Percentiles rank a stretch among this genome's conserved stretches.
Evolutionary conservation across 2,113 vertebrate genomes (phyloP).

Genomic region (Morone saxatilis): DNA sequence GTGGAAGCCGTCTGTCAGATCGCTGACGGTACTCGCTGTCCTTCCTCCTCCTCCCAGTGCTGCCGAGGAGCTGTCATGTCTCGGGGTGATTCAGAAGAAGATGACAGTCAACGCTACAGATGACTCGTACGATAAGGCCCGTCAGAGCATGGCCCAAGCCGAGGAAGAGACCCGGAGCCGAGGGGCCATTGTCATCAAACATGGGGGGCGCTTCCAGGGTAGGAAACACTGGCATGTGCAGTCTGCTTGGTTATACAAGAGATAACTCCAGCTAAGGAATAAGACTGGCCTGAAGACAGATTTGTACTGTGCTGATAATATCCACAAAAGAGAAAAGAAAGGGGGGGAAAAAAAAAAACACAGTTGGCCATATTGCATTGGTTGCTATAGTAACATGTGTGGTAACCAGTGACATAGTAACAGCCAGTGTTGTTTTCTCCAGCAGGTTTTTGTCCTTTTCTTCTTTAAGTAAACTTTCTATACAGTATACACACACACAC

Average conservation of each 20-base stretch:
- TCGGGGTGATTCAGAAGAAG: constrained; percentile 95
- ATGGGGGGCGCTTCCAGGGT: constrained; percentile 89
- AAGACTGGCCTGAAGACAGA: constrained; percentile 47
- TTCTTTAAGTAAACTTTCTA: not conserved
- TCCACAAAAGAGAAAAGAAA: constrained; percentile 1
- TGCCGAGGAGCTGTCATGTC: constrained; percentile 88
- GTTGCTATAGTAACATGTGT: constrained; percentile 62
- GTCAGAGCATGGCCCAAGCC: constrained; percentile 92
- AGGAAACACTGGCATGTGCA: constrained; percentile 44
- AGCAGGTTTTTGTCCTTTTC: constrained; percentile 18
- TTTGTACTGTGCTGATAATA: constrained; percentile 48
- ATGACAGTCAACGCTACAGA: constrained; percentile 94
- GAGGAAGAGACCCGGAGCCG: constrained; percentile 94
- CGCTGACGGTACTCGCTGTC: not conserved
- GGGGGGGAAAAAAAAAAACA: not conserved
- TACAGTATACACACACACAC: not conserved
- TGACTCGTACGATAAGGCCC: constrained; percentile 94
- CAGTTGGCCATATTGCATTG: constrained; percentile 60
- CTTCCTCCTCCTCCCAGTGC: constrained; percentile 79
- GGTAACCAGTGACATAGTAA: constrained; percentile 52
- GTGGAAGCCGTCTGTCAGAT: constrained; percentile 10
- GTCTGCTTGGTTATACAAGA: constrained; percentile 38
- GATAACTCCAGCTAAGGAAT: constrained; percentile 22
- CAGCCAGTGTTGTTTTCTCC: constrained; percentile 19
- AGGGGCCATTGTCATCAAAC: constrained; percentile 92